Evolutionary conservation across 2,888 invertebrate genomes (phyloP).

Genomic region (Athetis lepigone): DNA sequence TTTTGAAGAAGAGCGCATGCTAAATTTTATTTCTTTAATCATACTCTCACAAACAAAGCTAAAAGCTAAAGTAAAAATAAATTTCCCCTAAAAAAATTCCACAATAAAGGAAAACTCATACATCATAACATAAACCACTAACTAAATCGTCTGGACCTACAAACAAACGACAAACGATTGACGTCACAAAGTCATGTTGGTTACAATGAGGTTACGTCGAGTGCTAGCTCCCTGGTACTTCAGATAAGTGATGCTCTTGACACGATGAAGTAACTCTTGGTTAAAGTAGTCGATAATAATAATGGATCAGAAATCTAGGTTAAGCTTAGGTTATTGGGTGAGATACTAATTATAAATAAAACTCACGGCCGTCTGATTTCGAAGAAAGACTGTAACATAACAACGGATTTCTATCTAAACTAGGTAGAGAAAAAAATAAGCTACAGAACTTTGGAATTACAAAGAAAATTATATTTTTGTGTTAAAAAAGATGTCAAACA

Average conservation of each 20-base stretch:
- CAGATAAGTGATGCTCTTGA: constrained; percentile 43
- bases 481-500: no score
- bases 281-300: constrained; percentile 13
- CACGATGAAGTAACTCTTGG: constrained; percentile 32
- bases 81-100: not conserved
- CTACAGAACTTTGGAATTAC: no score
- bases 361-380: no score
- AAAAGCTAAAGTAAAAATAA: no score
- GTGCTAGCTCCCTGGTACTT: constrained; percentile 50
- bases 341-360: no score
- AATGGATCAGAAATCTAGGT: constrained; percentile 1
- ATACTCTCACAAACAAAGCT: no score
- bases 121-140: not conserved
- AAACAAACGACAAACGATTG: constrained; percentile 37
- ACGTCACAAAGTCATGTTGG: constrained; percentile 50
- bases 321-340: not conserved
- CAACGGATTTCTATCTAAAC: no score
- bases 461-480: no score
- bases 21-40: no score
- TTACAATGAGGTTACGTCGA: constrained; percentile 53
- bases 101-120: constrained; percentile 7
- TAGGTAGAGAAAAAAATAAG: no score
- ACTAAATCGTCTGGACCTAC: not conserved
- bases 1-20: no score
- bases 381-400: no score